phyloP scores from a whole-genome alignment of 2,888 invertebrate genomes.

The Eledone cirrhosa region DNA sequence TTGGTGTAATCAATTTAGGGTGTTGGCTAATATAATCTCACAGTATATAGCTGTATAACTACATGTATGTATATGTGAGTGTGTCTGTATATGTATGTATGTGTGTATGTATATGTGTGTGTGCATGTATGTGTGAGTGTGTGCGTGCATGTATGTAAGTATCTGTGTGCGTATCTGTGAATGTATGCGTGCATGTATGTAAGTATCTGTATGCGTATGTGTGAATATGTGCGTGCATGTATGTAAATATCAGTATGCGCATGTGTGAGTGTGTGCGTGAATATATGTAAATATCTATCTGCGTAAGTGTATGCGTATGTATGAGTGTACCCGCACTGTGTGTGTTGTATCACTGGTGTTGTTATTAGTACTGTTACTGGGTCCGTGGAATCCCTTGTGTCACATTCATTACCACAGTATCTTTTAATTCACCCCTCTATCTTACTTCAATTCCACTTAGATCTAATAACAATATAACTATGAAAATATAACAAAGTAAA shows the following conservation, averaged over 20 bases:
- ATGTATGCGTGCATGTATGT: neutral
- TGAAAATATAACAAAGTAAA: too few species aligned
- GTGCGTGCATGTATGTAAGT: neutral
- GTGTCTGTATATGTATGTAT: neutral
- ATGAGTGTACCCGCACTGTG: neutral
- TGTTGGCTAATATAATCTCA: too few species aligned
- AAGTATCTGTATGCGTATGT: neutral
- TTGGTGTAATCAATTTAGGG: too few species aligned
- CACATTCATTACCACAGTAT: too few species aligned
- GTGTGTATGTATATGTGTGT: neutral
- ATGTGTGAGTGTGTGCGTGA: neutral
- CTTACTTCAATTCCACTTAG: too few species aligned
- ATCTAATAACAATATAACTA: too few species aligned
- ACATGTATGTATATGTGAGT: conserved; percentile 4
- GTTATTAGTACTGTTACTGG: too few species aligned
- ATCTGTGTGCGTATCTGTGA: neutral
- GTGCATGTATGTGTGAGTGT: neutral
- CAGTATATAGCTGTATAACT: neutral
- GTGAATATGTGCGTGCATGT: neutral
- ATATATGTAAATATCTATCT: neutral
- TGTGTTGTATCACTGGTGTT: too few species aligned
- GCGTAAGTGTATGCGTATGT: neutral
- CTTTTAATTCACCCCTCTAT: too few species aligned
- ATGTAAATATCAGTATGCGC: neutral
- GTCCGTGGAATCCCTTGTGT: too few species aligned